Evolutionary conservation across 2,113 vertebrate species (phyloP).

Genomic region (Bos indicus): DNA sequence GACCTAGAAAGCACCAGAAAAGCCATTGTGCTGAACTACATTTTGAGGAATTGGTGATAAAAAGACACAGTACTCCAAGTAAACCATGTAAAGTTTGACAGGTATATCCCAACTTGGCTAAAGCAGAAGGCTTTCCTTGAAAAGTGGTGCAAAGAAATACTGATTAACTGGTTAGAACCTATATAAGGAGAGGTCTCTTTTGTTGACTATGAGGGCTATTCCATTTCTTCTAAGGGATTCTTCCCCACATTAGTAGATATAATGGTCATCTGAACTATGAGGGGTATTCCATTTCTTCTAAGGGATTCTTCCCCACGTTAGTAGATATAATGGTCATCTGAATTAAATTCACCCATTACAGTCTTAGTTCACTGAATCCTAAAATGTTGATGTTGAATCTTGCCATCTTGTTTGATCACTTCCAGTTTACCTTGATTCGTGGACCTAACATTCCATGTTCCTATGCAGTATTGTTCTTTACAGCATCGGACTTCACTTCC

Average conservation of each 20-base stretch:
- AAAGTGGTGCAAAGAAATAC: background rate
- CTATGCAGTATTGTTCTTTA: background rate
- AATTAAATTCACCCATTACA: background rate
- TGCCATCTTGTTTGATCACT: background rate
- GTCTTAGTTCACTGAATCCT: background rate
- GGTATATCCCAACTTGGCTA: background rate
- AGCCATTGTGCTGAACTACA: background rate
- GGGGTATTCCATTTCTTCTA: background rate
- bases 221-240: background rate
- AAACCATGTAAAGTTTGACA: background rate
- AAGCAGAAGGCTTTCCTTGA: background rate
- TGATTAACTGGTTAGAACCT: background rate
- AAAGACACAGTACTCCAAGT: background rate
- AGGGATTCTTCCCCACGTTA: background rate
- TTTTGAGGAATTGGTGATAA: background rate
- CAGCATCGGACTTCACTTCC: background rate
- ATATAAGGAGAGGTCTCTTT: background rate
- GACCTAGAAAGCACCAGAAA: background rate
- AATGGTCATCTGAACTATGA: background rate
- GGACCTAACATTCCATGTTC: background rate
- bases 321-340: background rate
- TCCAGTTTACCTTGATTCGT: background rate
- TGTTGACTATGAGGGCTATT: background rate
- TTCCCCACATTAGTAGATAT: background rate
- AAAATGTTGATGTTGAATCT: background rate